Conservation (phyloP, 92 coral and sea anemone species). For the Parazoanthus swiftii region DNA sequence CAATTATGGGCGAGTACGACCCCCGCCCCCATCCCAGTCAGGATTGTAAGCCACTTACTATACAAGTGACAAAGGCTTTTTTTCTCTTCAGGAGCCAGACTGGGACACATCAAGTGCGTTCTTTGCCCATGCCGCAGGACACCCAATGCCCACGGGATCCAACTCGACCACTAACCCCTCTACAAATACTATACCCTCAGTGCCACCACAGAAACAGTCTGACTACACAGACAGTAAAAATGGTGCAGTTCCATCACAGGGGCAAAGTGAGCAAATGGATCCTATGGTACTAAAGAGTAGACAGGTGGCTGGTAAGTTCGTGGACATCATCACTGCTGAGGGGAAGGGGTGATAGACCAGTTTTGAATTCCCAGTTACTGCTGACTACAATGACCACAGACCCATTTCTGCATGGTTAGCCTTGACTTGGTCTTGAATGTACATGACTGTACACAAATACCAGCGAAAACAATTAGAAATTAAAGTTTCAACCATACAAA, state of each 20-base stretch:
- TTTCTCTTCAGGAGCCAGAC: conserved; percentile 67
- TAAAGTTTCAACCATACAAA: too few species aligned
- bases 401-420: too few species aligned
- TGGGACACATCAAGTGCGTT: conserved; percentile 99
- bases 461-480: too few species aligned
- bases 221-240: conserved; percentile 46
- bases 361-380: too few species aligned
- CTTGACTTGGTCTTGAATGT: too few species aligned
- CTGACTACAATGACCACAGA: too few species aligned
- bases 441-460: too few species aligned
- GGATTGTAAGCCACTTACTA: too few species aligned
- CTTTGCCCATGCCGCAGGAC: conserved; percentile 93
- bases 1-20: too few species aligned
- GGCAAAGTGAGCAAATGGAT: conserved; percentile 70
- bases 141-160: conserved; percentile 54
- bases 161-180: conserved; percentile 37
- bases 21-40: too few species aligned
- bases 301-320: conserved; percentile 67
- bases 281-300: conserved; percentile 87
- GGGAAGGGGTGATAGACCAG: background rate
- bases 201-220: conserved; percentile 52
- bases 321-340: background rate
- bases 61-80: background rate
- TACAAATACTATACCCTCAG: conserved; percentile 36
- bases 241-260: conserved; percentile 40